Evolutionary conservation across 2,888 invertebrate species (phyloP).

Genomic region (Zaprionus lineosus): DNA sequence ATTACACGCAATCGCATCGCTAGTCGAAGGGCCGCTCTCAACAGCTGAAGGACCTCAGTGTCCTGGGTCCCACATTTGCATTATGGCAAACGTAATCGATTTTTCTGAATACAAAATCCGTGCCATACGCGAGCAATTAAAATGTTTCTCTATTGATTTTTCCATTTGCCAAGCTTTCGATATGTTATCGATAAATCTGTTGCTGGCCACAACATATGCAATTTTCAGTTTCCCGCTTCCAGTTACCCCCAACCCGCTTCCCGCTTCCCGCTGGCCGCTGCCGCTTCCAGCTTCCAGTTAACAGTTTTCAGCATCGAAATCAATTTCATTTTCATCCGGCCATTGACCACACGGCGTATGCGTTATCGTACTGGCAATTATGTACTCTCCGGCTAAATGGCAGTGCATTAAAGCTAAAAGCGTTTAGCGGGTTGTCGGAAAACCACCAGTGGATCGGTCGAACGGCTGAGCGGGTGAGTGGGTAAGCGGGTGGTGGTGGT

Average conservation of each 20-base stretch:
- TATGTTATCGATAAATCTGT: constrained; percentile 1
- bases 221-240: no score
- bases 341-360: constrained; percentile 65
- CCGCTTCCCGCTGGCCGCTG: no score
- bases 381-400: constrained; percentile 58
- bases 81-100: background rate
- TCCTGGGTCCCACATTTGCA: background rate
- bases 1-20: constrained; percentile 61
- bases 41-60: background rate
- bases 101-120: no score
- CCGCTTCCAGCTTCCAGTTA: no score
- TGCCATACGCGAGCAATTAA: no score
- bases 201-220: background rate
- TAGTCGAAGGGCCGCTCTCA: background rate
- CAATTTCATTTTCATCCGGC: constrained; percentile 32
- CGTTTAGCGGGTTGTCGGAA: constrained; percentile 62
- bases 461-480: no score
- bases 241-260: no score
- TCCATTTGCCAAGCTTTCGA: no score
- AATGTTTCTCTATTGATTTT: constrained; percentile 22
- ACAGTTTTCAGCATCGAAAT: constrained; percentile 9
- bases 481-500: no score
- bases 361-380: constrained; percentile 69
- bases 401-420: constrained; percentile 71
- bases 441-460: no score